These are phyloP conservation scores for Ochropleura plecta DNA, from an alignment of 2,888 invertebrate species.

Conservation along the genomic window DNA sequence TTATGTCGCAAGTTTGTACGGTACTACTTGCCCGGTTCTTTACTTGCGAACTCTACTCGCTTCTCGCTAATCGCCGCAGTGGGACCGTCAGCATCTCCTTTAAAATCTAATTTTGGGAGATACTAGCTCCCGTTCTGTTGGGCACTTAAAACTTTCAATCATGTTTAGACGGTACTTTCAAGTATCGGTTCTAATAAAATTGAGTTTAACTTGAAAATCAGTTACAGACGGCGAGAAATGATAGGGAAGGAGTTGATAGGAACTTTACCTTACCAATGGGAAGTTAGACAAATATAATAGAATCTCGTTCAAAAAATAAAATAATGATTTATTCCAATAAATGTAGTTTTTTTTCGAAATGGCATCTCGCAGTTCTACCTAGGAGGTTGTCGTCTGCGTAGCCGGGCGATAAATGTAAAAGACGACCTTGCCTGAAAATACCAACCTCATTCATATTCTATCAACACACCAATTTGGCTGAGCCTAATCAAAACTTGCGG, in stretches of 20 bases:
- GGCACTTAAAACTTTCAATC: background rate
- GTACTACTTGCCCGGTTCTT: background rate
- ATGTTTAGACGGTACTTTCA: background rate
- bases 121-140: background rate
- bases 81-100: background rate
- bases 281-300: background rate
- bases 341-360: too few species aligned
- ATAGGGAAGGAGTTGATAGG: background rate
- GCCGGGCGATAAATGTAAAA: background rate
- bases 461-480: slow-evolving; percentile 24
- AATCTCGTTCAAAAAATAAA: background rate
- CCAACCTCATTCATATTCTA: slow-evolving; percentile 29
- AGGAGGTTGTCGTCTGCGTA: too few species aligned
- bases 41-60: background rate
- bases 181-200: slow-evolving; percentile 5
- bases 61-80: background rate
- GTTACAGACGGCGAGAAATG: background rate
- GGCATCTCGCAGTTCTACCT: too few species aligned
- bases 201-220: background rate
- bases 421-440: background rate
- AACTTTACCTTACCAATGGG: background rate
- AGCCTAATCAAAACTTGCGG: slow-evolving; percentile 48
- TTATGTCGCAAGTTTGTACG: too few species aligned
- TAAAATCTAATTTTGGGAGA: slow-evolving; percentile 2
- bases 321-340: too few species aligned